A percentile compares a stretch with the other conserved stretches of the same genome.
Evolutionary conservation across 64 coral and sea anemone genomes (phyloP).

Genomic region (Montipora efflorescens): DNA sequence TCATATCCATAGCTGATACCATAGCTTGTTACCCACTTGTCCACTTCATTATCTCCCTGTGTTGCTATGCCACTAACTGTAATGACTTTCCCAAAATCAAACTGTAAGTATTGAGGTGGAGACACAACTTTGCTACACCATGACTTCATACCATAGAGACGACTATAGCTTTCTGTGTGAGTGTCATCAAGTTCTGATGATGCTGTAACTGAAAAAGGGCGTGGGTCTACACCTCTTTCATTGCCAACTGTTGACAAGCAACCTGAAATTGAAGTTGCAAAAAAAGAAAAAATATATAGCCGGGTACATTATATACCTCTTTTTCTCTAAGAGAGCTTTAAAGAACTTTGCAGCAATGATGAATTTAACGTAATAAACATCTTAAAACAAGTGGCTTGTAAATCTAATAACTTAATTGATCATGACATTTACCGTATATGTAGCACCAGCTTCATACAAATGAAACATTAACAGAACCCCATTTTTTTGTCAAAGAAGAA

Average conservation of each 20-base stretch:
- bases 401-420: neutral
- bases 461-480: too few relatives aligned
- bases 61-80: constrained; percentile 66
- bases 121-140: constrained; percentile 15
- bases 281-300: too few relatives aligned
- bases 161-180: neutral
- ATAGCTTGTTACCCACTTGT: constrained; percentile 72
- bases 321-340: too few relatives aligned
- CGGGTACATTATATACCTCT: too few relatives aligned
- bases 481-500: too few relatives aligned
- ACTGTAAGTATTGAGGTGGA: constrained; percentile 60
- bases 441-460: too few relatives aligned
- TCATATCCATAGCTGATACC: constrained; percentile 46
- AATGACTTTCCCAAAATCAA: constrained; percentile 31
- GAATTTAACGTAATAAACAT: too few relatives aligned
- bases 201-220: neutral
- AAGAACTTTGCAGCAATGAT: too few relatives aligned
- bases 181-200: constrained; percentile 15
- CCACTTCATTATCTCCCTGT: constrained; percentile 59
- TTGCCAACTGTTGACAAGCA: constrained; percentile 32
- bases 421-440: too few relatives aligned
- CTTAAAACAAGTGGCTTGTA: too few relatives aligned
- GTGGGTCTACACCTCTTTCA: neutral
- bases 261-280: neutral
- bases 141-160: constrained; percentile 22